Conservation (phyloP, 2,888 invertebrate species). For the Anodontia alba region DNA sequence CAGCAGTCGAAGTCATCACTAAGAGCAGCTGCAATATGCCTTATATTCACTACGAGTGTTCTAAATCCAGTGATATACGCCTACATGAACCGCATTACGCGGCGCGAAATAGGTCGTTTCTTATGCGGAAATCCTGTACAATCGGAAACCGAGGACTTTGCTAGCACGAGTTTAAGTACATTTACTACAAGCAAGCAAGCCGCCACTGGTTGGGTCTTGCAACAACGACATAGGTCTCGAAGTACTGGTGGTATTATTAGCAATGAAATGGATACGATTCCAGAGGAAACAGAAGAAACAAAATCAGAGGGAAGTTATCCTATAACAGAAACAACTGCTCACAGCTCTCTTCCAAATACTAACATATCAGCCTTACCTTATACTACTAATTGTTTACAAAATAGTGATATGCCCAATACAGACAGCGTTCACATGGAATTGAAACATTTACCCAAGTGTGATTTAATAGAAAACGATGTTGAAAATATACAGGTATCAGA, state of each 20-base stretch:
- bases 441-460: background rate
- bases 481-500: background rate
- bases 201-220: constrained; percentile 27
- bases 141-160: constrained; percentile 63
- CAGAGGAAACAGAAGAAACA: constrained; percentile 57
- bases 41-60: constrained; percentile 66
- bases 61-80: constrained; percentile 74
- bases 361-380: background rate
- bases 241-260: constrained; percentile 26
- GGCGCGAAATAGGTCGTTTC: constrained; percentile 69
- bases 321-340: background rate
- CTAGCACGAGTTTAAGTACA: constrained; percentile 64
- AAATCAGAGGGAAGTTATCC: constrained; percentile 20
- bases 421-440: background rate
- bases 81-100: constrained; percentile 72
- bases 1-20: constrained; percentile 33
- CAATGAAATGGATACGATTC: constrained; percentile 68
- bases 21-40: constrained; percentile 63
- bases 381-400: background rate
- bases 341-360: background rate
- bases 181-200: constrained; percentile 44
- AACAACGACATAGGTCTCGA: constrained; percentile 25
- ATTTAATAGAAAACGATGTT: background rate
- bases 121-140: constrained; percentile 58
- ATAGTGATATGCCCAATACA: no score